A percentile compares a stretch with the other conserved stretches of the same genome.
phyloP scores from a whole-genome alignment of 2,797 vertebrate genomes.

The Sebastes melanostomus region DNA sequence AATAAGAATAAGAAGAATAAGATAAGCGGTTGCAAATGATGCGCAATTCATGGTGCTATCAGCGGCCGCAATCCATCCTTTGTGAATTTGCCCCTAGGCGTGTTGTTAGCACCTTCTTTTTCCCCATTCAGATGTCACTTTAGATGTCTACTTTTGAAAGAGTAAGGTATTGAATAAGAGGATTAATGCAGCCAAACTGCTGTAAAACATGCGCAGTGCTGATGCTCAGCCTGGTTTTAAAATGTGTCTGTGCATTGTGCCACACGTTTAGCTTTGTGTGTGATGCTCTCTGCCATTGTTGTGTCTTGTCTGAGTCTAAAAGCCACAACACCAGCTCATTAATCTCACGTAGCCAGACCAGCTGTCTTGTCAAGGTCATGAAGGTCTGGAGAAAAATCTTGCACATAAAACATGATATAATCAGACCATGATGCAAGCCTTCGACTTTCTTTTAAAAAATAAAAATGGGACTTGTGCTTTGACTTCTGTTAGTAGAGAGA shows the following conservation, averaged over 20 bases:
- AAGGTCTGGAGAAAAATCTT: slow-evolving; percentile 33
- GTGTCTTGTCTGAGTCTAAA: slow-evolving; percentile 9
- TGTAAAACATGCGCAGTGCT: background rate
- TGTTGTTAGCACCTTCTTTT: background rate
- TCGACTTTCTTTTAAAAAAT: background rate
- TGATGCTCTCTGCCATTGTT: background rate
- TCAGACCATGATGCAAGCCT: background rate
- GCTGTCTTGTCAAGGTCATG: slow-evolving; percentile 46
- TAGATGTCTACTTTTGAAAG: background rate
- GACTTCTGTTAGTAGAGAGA: background rate
- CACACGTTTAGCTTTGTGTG: background rate
- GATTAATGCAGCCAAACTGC: background rate
- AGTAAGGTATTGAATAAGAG: background rate
- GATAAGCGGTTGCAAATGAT: background rate
- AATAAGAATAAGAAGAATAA: background rate
- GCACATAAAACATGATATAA: slow-evolving; percentile 8
- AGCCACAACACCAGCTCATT: slow-evolving; percentile 29
- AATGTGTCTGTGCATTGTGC: background rate
- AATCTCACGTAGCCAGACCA: slow-evolving; percentile 9
- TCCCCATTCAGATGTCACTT: background rate
- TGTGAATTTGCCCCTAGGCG: too few species aligned
- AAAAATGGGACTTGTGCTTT: background rate
- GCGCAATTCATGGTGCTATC: too few species aligned
- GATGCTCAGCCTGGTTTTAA: background rate
- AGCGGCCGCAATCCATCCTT: too few species aligned